These are phyloP conservation scores for Meles meles DNA, from an alignment of 2,113 vertebrate genomes.

Conservation along the genomic window DNA sequence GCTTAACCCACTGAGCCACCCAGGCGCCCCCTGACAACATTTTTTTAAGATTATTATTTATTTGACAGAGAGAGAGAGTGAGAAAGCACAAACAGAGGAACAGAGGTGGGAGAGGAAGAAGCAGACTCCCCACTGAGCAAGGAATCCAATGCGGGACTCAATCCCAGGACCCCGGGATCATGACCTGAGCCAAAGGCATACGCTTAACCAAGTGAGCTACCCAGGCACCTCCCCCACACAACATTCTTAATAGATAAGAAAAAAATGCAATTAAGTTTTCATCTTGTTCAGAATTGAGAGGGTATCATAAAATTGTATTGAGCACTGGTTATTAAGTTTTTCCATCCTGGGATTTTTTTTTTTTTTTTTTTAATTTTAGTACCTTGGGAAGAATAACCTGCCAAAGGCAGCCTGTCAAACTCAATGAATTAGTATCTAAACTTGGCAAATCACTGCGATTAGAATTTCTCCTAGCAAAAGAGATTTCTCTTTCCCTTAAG, in stretches of 20 bases:
- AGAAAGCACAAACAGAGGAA: no score
- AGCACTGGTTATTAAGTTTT: not conserved
- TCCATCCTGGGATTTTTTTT: not conserved
- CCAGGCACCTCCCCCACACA: not conserved
- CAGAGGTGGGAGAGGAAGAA: no score
- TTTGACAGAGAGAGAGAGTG: no score
- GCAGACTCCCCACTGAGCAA: no score
- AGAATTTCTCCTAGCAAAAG: not conserved
- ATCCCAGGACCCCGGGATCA: no score
- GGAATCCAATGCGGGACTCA: no score
- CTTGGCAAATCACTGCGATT: not conserved
- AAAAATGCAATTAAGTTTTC: conserved; percentile 1
- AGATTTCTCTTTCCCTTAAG: not conserved
- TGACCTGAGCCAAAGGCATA: no score
- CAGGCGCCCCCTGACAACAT: not conserved
- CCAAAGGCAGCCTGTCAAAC: not conserved
- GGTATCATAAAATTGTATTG: not conserved
- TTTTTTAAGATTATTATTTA: not conserved
- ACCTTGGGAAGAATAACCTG: not conserved
- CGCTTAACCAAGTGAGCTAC: not conserved
- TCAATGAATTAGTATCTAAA: not conserved
- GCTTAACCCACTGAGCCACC: not conserved
- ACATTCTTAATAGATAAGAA: not conserved
- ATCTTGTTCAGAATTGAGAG: not conserved
- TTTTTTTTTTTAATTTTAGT: not conserved